A percentile compares a stretch with the other conserved stretches of the same genome.
Evolutionary conservation across 2,888 invertebrate genomes (phyloP).

Genomic region (Ochropleura plecta): DNA sequence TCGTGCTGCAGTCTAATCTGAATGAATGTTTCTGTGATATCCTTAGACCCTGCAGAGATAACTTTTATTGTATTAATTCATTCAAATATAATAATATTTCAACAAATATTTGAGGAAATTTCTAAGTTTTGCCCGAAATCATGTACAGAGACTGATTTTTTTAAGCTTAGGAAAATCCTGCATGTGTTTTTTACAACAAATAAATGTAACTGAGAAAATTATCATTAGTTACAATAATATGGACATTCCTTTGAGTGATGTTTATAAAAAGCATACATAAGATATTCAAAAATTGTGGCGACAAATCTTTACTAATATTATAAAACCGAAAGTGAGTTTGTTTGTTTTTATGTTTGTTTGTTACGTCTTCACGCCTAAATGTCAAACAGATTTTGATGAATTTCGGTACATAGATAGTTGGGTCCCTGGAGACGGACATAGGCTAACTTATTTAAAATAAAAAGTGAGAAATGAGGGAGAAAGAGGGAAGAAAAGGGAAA

Average conservation of each 20-base stretch:
- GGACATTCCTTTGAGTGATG: not conserved
- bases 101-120: not conserved
- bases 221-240: not conserved
- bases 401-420: too few relatives aligned
- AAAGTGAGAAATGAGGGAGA: too few relatives aligned
- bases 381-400: too few relatives aligned
- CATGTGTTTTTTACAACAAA: not conserved
- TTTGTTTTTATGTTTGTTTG: too few relatives aligned
- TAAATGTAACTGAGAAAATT: not conserved
- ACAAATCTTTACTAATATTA: too few relatives aligned
- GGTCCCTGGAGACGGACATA: too few relatives aligned
- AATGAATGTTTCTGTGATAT: slow-evolving; percentile 87
- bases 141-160: not conserved
- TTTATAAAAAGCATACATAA: not conserved
- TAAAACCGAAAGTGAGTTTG: too few relatives aligned
- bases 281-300: too few relatives aligned
- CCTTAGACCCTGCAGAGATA: slow-evolving; percentile 83
- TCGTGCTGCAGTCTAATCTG: slow-evolving; percentile 87
- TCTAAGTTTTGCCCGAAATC: not conserved
- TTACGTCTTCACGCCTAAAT: too few relatives aligned
- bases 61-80: not conserved
- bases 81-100: not conserved
- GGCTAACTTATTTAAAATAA: too few relatives aligned
- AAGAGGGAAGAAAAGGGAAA: too few relatives aligned
- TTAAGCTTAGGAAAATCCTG: too few relatives aligned